phyloP scores from a whole-genome alignment of 1,140 invertebrate species.

The Globodera rostochiensis region DNA sequence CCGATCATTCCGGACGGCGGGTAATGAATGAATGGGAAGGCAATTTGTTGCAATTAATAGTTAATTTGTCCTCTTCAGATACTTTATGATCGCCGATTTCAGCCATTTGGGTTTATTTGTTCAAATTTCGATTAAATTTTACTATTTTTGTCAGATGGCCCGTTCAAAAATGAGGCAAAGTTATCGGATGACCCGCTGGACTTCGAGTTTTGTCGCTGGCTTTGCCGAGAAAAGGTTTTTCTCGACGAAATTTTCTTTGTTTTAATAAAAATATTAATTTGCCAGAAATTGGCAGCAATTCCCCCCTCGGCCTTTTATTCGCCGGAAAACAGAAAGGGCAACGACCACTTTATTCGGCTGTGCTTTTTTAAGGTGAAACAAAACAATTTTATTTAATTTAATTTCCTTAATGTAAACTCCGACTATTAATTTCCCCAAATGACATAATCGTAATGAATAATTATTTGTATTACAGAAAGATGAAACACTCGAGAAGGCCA shows the following conservation, averaged over 20 bases:
- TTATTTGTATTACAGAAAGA: conserved; percentile 23
- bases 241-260: neutral
- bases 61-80: conserved; percentile 65
- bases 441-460: too few species aligned
- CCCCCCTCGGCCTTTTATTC: conserved; percentile 92
- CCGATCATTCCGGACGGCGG: conserved; percentile 92
- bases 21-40: neutral
- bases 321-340: conserved; percentile 78
- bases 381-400: neutral
- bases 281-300: conserved; percentile 81
- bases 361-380: conserved; percentile 87
- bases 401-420: too few species aligned
- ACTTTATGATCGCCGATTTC: conserved; percentile 94
- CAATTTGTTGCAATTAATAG: neutral
- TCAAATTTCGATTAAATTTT: neutral
- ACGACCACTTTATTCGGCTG: conserved; percentile 81
- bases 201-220: conserved; percentile 91
- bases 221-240: conserved; percentile 79
- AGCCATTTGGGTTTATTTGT: conserved; percentile 71
- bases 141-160: conserved; percentile 44
- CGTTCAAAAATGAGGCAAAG: conserved; percentile 33
- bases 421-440: too few species aligned
- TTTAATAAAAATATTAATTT: conserved; percentile 27
- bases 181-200: conserved; percentile 72
- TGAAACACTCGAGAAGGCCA: conserved; percentile 32